These are phyloP conservation scores for Enoplosus armatus DNA, from an alignment of 2,797 vertebrate species.

Conservation along the genomic window DNA sequence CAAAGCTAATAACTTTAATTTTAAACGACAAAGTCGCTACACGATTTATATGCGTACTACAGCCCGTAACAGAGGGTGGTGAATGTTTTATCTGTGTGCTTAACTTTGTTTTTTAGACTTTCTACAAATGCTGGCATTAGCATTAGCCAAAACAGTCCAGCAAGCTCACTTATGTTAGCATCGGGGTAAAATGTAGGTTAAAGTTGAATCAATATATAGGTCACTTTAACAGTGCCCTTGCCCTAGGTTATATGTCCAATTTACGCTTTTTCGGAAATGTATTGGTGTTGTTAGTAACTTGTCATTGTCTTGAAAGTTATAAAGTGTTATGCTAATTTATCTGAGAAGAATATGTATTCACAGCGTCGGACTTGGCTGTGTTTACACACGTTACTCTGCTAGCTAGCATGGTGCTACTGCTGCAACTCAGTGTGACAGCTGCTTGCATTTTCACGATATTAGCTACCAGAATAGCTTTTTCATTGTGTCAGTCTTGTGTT, in stretches of 20 bases:
- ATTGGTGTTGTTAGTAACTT: neutral
- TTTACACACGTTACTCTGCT: neutral
- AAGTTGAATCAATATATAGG: slow-evolving; percentile 76
- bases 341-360: neutral
- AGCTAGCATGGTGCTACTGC: slow-evolving; percentile 15
- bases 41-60: rapidly evolving
- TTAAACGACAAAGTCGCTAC: rapidly evolving
- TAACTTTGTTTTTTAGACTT: neutral
- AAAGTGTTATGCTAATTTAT: rapidly evolving
- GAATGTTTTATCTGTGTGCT: rapidly evolving
- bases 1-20: neutral
- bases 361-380: neutral
- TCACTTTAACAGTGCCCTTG: slow-evolving; percentile 48
- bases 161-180: slow-evolving; percentile 44
- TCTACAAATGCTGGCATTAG: neutral
- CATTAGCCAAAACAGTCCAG: neutral
- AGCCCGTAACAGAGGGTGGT: rapidly evolving
- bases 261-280: rapidly evolving
- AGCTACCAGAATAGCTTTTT: neutral
- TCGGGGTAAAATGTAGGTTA: slow-evolving; percentile 78
- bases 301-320: rapidly evolving
- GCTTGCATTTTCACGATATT: neutral
- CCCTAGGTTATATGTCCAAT: neutral
- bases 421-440: slow-evolving; percentile 25
- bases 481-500: neutral